Conservation (phyloP, 2,888 invertebrate species). For the Empis stercorea region DNA sequence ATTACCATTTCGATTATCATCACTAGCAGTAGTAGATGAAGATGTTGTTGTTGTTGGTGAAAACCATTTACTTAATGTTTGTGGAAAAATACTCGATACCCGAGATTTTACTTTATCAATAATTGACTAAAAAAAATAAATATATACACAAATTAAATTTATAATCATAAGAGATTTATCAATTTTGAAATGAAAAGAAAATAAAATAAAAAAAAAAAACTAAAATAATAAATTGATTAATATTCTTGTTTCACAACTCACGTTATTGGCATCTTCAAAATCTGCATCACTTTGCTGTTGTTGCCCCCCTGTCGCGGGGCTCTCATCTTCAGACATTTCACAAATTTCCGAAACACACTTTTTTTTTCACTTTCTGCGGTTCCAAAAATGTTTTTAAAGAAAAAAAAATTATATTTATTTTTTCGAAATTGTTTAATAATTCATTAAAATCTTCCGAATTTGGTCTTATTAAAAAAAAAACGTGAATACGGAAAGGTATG, state of each 20-base stretch:
- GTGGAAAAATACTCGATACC: slow-evolving; percentile 30
- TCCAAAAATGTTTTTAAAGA: no score
- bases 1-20: slow-evolving; percentile 16
- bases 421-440: no score
- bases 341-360: no score
- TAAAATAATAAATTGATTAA: no score
- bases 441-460: no score
- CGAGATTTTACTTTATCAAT: slow-evolving; percentile 32
- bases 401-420: no score
- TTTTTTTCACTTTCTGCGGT: no score
- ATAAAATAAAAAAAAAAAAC: no score
- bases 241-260: no score
- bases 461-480: no score
- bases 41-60: slow-evolving; percentile 21
- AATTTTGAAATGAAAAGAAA: not conserved
- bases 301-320: slow-evolving; percentile 10
- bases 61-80: slow-evolving; percentile 31
- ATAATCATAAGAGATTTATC: not conserved
- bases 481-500: no score
- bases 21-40: not conserved
- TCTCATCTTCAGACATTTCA: slow-evolving; percentile 13
- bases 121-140: slow-evolving; percentile 25
- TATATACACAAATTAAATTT: not conserved
- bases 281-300: slow-evolving; percentile 2
- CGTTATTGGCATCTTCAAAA: slow-evolving; percentile 11